Percentiles rank a stretch among this genome's conserved stretches.
Evolutionary conservation across 2,888 invertebrate species (phyloP).

Genomic region (Sarcophaga variegata): DNA sequence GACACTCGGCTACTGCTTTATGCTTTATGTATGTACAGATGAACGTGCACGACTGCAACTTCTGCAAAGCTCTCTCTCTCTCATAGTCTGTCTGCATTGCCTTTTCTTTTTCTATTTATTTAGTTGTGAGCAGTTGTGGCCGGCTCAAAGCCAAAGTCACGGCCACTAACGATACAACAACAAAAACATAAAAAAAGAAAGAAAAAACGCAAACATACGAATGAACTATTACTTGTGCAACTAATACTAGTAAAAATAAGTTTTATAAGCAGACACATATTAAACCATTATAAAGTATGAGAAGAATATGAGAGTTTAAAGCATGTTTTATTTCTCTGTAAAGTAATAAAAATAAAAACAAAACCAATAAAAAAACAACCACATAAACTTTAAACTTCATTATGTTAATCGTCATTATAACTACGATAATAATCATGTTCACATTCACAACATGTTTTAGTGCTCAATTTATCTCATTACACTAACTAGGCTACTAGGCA

Average conservation of each 20-base stretch:
- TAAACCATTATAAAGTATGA: no score
- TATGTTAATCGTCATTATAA: background rate
- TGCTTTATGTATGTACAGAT: no score
- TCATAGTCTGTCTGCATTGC: background rate
- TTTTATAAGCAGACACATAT: no score
- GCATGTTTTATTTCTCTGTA: constrained; percentile 27
- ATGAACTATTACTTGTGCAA: no score
- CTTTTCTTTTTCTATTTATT: background rate
- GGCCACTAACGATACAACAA: constrained; percentile 41
- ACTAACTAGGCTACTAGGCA: constrained; percentile 56
- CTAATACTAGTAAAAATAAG: no score
- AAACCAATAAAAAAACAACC: background rate
- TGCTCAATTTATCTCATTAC: constrained; percentile 37
- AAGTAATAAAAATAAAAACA: background rate
- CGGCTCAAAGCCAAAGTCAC: constrained; percentile 53
- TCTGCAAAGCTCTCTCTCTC: constrained; percentile 28
- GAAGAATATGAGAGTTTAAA: background rate
- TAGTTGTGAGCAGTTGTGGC: constrained; percentile 8
- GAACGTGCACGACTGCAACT: background rate
- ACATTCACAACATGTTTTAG: constrained; percentile 32
- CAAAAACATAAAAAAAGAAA: background rate
- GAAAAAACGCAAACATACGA: constrained; percentile 14
- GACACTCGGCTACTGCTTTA: no score
- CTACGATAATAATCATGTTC: background rate
- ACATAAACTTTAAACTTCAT: constrained; percentile 30